phyloP scores from a whole-genome alignment of 2,797 vertebrate species.

The Malurus splendens region DNA sequence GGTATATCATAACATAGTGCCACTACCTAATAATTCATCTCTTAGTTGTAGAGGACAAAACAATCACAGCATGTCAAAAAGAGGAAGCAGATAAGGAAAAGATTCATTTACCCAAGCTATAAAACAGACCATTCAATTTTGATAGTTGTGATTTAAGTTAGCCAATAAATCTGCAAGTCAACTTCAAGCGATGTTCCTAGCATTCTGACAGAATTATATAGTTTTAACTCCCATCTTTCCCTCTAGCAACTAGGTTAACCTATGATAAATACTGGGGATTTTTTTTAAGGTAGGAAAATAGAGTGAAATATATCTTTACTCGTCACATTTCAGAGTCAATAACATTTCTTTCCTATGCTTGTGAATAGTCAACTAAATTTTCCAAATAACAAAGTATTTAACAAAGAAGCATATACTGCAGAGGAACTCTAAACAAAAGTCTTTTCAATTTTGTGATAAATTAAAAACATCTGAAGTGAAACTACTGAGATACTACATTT shows the following conservation, averaged over 20 bases:
- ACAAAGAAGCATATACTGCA: not conserved
- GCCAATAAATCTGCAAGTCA: slow-evolving; percentile 52
- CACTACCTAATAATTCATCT: slow-evolving; percentile 52
- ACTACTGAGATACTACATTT: not conserved
- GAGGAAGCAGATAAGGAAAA: slow-evolving; percentile 33
- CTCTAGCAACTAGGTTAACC: not conserved
- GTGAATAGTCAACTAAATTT: not conserved
- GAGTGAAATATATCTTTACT: not conserved
- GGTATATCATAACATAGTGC: slow-evolving; percentile 23
- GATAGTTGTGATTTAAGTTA: slow-evolving; percentile 47
- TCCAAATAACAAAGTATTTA: not conserved
- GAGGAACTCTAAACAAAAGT: not conserved
- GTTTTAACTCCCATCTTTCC: slow-evolving; percentile 16
- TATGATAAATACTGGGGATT: not conserved
- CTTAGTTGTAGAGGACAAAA: slow-evolving; percentile 34
- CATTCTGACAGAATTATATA: slow-evolving; percentile 34
- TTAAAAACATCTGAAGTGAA: not conserved
- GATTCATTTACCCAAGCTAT: slow-evolving; percentile 41
- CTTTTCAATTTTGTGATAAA: not conserved
- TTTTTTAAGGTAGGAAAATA: not conserved
- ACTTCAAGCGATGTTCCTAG: not conserved
- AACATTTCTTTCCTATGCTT: not conserved
- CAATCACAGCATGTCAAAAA: slow-evolving; percentile 36
- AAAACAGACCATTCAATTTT: slow-evolving; percentile 51
- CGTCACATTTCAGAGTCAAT: not conserved